phyloP scores from a whole-genome alignment of 2,113 vertebrate species.

The Muscicapa adusta region DNA sequence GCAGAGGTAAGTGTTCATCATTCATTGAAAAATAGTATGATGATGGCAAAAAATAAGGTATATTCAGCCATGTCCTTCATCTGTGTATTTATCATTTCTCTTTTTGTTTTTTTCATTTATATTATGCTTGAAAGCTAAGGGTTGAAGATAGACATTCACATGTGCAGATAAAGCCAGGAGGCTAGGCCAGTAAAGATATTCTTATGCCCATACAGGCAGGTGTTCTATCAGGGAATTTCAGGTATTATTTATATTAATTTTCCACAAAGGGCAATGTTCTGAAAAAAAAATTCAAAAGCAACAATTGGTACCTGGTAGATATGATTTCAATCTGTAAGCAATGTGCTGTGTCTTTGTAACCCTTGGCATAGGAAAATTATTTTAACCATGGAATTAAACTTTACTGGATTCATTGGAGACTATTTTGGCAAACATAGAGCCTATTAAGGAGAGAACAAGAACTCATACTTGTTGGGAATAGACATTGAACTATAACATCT shows the following conservation, averaged over 20 bases:
- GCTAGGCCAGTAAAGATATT: neutral
- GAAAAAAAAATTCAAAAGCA: neutral
- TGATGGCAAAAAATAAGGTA: neutral
- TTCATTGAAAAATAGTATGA: neutral
- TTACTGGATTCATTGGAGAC: neutral
- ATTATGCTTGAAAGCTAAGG: neutral
- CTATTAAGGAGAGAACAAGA: neutral
- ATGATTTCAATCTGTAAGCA: neutral
- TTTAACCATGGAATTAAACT: neutral
- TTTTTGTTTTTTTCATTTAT: neutral
- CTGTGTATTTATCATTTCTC: neutral
- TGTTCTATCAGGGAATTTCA: neutral
- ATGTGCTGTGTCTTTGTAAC: neutral
- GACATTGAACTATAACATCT: neutral
- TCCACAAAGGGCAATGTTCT: neutral
- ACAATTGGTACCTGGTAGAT: neutral
- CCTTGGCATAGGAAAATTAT: rapidly evolving
- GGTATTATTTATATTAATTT: neutral
- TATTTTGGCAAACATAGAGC: neutral
- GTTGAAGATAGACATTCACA: neutral
- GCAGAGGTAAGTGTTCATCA: neutral
- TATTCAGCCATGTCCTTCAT: neutral
- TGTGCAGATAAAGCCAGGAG: neutral
- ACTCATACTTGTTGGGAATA: neutral
- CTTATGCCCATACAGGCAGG: neutral